Evolutionary conservation across 2,797 vertebrate genomes (phyloP), one percentile per base, ranked within the genome.

Genomic region (Crax fasciolata): DNA sequence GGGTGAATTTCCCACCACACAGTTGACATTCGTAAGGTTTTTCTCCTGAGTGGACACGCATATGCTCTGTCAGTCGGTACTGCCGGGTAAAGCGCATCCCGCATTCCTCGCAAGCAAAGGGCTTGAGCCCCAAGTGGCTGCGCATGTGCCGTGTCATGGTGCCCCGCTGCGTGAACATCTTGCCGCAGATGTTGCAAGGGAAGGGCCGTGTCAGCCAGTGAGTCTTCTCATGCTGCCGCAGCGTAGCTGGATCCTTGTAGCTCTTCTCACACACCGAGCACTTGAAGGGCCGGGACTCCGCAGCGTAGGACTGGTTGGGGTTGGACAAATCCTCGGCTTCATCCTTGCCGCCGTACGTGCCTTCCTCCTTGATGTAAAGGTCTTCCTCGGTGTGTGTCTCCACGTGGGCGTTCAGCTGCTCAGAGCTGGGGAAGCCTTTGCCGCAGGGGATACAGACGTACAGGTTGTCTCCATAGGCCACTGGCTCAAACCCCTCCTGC

Each of bases 121-220:
- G 99, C 98, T 99, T 99, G 92, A 99, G 98, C 97, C 99, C 99
- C 65, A 99, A 97, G 97, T 99, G 99, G 98, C 99, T 99, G 95
- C 99, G 99, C 99, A 99, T 99, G 98, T 99, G 99, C 88, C 99
- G 99, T 2, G 99, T 99, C 99, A 99, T 99, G 97, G 99, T 99
- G 97, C 99, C 99, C 23, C 99, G 98, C 97, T 99, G 99, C 2
- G 99, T 99, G 98, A 99, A 99, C 99, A 99, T 99, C 97, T 99
- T 99, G 96, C 99, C 99, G 2, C 99, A 99, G 98, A 99, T 99
- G 98, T 99, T 99, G 98, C 99, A 99, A 75, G 99, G 99, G 97
- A 99, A 99, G 62, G 99, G 99, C 95, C 99, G 98, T 2, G 99
- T 99, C 93, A 99, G 98, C 99, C 99, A 99, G 97, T 99, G 99